Evolutionary conservation across 2,113 vertebrate genomes (phyloP).

Genomic region (Garra rufa): DNA sequence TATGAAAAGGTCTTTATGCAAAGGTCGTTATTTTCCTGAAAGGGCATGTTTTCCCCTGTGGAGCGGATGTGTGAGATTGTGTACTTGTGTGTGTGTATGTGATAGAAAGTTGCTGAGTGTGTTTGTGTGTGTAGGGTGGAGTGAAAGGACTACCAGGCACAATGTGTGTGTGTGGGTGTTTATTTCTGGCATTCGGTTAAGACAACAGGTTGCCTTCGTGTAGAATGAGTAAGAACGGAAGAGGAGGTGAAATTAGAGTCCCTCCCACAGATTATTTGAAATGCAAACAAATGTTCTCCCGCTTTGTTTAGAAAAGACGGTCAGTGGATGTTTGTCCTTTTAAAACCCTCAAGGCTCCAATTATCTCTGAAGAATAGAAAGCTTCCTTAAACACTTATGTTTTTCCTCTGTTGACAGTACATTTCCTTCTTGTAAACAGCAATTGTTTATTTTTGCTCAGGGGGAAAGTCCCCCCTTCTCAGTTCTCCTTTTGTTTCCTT

Average conservation of each 20-base stretch:
- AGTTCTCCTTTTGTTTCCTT: background rate
- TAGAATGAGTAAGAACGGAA: slow-evolving; percentile 16
- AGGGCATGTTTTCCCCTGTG: background rate
- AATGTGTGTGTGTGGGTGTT: slow-evolving; percentile 32
- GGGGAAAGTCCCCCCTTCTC: background rate
- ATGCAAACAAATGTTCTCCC: slow-evolving; percentile 9
- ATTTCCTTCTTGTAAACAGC: background rate
- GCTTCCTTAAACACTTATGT: background rate
- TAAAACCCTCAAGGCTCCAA: background rate
- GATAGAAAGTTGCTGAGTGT: background rate
- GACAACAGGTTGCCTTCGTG: slow-evolving; percentile 25
- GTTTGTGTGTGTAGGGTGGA: background rate
- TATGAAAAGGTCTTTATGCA: slow-evolving; percentile 28
- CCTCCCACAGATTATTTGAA: slow-evolving; percentile 23
- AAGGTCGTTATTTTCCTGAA: slow-evolving; percentile 10
- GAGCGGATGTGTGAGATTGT: slow-evolving; percentile 32
- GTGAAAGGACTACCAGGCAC: slow-evolving; percentile 11
- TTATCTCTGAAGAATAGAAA: background rate
- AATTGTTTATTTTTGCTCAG: background rate
- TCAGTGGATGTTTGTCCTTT: background rate
- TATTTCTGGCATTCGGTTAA: background rate
- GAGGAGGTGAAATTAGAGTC: slow-evolving; percentile 12
- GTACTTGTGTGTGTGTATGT: background rate
- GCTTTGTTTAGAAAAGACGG: background rate
- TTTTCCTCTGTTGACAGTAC: background rate